A percentile compares a stretch with the other conserved stretches of the same genome.
These are phyloP conservation scores for Tanypteryx hageni DNA, from an alignment of 2,888 invertebrate species.

Conservation along the genomic window DNA sequence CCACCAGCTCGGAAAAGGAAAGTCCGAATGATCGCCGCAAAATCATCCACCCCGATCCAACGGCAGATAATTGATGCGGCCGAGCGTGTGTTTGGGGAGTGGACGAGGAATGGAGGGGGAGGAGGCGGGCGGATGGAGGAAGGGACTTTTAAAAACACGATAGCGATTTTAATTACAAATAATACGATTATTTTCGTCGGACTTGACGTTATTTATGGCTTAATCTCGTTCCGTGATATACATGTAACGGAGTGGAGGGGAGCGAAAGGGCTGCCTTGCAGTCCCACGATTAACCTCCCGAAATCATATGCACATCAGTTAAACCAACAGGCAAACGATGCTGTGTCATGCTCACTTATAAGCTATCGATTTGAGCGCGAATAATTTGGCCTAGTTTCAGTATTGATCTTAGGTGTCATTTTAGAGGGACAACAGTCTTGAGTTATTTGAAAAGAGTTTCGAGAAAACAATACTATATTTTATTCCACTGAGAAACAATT, in stretches of 20 bases:
- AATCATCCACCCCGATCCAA: constrained; percentile 31
- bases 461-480: too few species aligned
- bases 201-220: constrained; percentile 42
- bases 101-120: background rate
- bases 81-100: background rate
- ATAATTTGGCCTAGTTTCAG: background rate
- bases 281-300: background rate
- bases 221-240: constrained; percentile 53
- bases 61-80: constrained; percentile 46
- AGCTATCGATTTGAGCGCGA: background rate
- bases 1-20: background rate
- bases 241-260: constrained; percentile 30
- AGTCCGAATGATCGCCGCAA: background rate
- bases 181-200: constrained; percentile 58
- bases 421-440: too few species aligned
- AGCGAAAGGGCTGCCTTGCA: background rate
- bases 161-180: constrained; percentile 54
- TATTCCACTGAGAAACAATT: too few species aligned
- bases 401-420: too few species aligned
- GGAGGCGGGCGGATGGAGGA: background rate
- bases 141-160: constrained; percentile 38
- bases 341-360: background rate
- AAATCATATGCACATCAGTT: background rate
- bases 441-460: too few species aligned
- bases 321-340: background rate